phyloP scores from a whole-genome alignment of 1,140 invertebrate genomes.

The Augochlora pura region DNA sequence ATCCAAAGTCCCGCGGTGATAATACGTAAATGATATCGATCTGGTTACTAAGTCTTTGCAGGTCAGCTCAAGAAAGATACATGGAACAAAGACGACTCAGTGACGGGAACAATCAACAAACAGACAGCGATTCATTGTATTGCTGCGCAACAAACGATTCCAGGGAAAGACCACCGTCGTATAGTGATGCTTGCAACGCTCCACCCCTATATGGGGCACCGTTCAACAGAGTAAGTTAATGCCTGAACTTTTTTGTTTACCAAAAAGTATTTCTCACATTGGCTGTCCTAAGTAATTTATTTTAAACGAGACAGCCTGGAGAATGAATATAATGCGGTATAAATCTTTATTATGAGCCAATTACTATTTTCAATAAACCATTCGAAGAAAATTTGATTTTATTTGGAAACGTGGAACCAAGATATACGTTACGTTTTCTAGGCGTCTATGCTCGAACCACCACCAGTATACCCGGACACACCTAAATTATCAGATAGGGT shows the following conservation, averaged over 20 bases:
- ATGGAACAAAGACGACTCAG: background rate
- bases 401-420: background rate
- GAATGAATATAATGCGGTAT: too few relatives aligned
- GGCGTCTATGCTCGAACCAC: constrained; percentile 41
- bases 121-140: background rate
- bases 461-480: constrained; percentile 45
- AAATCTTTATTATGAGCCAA: background rate
- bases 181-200: constrained; percentile 53
- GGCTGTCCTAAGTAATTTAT: too few relatives aligned
- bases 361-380: background rate
- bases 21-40: background rate
- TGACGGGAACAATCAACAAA: too few relatives aligned
- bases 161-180: constrained; percentile 40
- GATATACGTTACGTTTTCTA: constrained; percentile 4
- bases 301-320: too few relatives aligned
- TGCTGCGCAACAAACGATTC: background rate
- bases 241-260: background rate
- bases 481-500: constrained; percentile 17
- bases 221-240: constrained; percentile 48
- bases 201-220: constrained; percentile 53
- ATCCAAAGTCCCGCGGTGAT: background rate
- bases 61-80: background rate
- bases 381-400: constrained; percentile 13
- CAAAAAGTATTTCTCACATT: too few relatives aligned
- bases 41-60: background rate